Conservation (phyloP, 2,113 vertebrate species). For the Chaenocephalus aceratus region DNA sequence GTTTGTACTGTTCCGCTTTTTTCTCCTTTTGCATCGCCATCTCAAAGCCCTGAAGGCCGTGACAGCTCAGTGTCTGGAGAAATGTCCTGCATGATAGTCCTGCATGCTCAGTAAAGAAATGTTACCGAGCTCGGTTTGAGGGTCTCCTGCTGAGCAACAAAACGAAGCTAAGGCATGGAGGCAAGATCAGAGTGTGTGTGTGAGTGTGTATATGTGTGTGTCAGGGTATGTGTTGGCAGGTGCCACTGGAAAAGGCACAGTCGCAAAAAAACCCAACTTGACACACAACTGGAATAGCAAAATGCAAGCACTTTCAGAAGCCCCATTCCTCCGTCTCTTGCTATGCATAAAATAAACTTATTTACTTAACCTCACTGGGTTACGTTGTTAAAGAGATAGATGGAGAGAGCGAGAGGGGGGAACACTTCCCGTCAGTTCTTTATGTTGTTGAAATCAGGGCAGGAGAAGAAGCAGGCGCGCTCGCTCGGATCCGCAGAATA, state of each 20-base stretch:
- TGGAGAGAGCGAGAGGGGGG: slow-evolving; percentile 11
- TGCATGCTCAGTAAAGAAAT: slow-evolving; percentile 36
- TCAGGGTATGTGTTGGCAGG: too few relatives aligned
- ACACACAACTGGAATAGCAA: slow-evolving; percentile 51
- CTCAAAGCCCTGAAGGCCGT: slow-evolving; percentile 51
- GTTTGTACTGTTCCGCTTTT: slow-evolving; percentile 54
- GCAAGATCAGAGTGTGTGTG: slow-evolving; percentile 4
- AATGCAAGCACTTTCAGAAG: slow-evolving; percentile 45
- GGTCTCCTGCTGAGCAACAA: slow-evolving; percentile 54
- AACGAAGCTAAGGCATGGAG: slow-evolving; percentile 33
- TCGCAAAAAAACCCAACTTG: slow-evolving; percentile 57
- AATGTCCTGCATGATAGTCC: slow-evolving; percentile 46
- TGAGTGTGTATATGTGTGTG: not conserved
- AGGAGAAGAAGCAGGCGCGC: slow-evolving; percentile 58
- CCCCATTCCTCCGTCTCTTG: slow-evolving; percentile 4
- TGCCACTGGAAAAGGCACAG: slow-evolving; percentile 28
- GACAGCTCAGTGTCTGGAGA: slow-evolving; percentile 61
- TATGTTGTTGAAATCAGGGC: slow-evolving; percentile 79
- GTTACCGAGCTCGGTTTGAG: slow-evolving; percentile 39
- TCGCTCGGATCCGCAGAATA: slow-evolving; percentile 51
- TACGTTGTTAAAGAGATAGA: slow-evolving; percentile 57
- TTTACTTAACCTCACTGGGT: slow-evolving; percentile 74
- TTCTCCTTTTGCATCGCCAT: slow-evolving; percentile 36
- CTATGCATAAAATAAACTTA: slow-evolving; percentile 68
- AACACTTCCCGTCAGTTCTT: slow-evolving; percentile 70